Conservation (phyloP, 2,113 vertebrate genomes). For the Vulpes lagopus region DNA sequence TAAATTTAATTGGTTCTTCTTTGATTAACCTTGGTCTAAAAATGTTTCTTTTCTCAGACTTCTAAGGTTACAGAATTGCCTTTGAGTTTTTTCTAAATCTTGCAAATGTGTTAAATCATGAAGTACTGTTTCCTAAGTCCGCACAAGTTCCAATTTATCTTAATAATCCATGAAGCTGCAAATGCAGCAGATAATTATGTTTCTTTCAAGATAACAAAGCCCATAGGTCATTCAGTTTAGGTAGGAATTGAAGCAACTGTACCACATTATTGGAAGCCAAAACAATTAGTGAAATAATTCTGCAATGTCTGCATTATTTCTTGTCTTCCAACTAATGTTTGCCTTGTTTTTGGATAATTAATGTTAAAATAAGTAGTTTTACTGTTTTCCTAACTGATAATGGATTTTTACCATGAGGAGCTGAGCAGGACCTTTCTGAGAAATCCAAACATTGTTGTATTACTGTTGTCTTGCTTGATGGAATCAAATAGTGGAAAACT, state of each 20-base stretch:
- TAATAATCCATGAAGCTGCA: conserved; percentile 52
- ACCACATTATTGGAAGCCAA: conserved; percentile 9
- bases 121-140: conserved; percentile 20
- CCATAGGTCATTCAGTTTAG: conserved; percentile 50
- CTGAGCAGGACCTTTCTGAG: not conserved
- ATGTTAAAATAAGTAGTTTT: conserved; percentile 46
- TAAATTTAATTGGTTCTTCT: conserved; percentile 54
- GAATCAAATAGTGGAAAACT: not conserved
- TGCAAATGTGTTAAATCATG: conserved; percentile 43
- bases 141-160: conserved; percentile 29
- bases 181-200: conserved; percentile 60
- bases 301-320: not conserved
- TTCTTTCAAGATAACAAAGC: conserved; percentile 66
- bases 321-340: conserved; percentile 35
- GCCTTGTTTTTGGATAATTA: conserved; percentile 52
- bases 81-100: conserved; percentile 49
- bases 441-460: not conserved
- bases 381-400: not conserved
- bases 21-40: conserved; percentile 1
- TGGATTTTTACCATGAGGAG: not conserved
- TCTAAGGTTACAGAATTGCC: conserved; percentile 15
- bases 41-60: not conserved
- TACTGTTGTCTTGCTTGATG: not conserved
- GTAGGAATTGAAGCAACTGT: conserved; percentile 36
- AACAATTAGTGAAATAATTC: conserved; percentile 65